Conservation (phyloP, 2,888 invertebrate species). For the Idaea dimidiata region DNA sequence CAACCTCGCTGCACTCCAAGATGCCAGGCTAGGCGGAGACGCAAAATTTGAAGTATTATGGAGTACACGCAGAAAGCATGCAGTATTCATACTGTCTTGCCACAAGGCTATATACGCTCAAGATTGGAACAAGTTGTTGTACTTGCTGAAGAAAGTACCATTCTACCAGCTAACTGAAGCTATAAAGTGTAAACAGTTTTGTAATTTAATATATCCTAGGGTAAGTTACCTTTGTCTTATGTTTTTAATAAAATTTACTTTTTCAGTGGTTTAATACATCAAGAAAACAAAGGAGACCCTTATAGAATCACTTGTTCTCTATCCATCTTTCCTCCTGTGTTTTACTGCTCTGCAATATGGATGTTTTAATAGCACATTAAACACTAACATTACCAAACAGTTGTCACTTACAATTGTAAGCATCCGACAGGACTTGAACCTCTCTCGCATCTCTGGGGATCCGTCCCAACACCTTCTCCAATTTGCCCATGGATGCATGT, state of each 20-base stretch:
- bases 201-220: slow-evolving; percentile 44
- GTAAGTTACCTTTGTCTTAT: slow-evolving; percentile 38
- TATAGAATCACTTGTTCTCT: too few relatives aligned
- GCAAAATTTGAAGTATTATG: neutral
- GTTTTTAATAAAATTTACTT: neutral
- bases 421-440: too few relatives aligned
- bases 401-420: too few relatives aligned
- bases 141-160: slow-evolving; percentile 56
- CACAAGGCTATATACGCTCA: slow-evolving; percentile 60
- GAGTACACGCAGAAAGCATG: neutral
- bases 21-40: slow-evolving; percentile 10
- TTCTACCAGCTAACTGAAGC: slow-evolving; percentile 46
- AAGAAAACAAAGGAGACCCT: too few relatives aligned
- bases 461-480: too few relatives aligned
- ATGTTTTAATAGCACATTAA: too few relatives aligned
- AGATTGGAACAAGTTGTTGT: slow-evolving; percentile 63
- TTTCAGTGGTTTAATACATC: too few relatives aligned
- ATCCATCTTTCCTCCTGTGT: too few relatives aligned
- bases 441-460: too few relatives aligned
- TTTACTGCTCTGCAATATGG: too few relatives aligned
- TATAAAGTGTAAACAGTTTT: slow-evolving; percentile 8
- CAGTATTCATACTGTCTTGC: slow-evolving; percentile 12
- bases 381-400: too few relatives aligned
- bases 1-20: slow-evolving; percentile 41
- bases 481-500: too few relatives aligned